Base-by-base conservation (phyloP, 2,888 invertebrate species). In the Meiosimyza platycephala region DNA sequence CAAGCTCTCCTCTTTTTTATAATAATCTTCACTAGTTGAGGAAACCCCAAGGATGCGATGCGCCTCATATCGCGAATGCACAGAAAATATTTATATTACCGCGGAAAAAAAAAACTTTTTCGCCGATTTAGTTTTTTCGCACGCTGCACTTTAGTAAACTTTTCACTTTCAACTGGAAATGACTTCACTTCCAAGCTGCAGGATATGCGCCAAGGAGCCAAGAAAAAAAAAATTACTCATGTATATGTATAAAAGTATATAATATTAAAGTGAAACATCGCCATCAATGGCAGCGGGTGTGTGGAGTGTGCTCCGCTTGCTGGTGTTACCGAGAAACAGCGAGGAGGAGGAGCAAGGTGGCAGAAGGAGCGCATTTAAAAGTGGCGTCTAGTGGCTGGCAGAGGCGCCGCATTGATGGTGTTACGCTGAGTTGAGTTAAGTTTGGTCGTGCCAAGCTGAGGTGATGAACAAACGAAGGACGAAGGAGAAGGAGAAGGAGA, bases 111-210 rank as follows among this genome's bases (percentile, higher is more conserved):
- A 57, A 64, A 73, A 63, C 52, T 66, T 76, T 55, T 75, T 63
- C 72, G 73, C 72, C 66, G 60, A 64, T 71, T 75, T 77, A 75
- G 77, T 77, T 74, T 76, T 76, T 75, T 40, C 40, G 40, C 75
- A 74, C 77, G 74, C 73, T 79, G 78, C 78, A 79, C 78, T 80
- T 80, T 78, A 74, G 76, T 73, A 77, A 79, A 79, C 79, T 79
- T 80, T 81, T 81, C 81, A 80, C 81, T 80, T 81, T 81, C 81
- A 78, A 77, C 76, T 76, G 77, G 75, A 77, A 76, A 63, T 67
- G 73, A 40, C 63, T 74, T 74, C 40, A 40, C 40, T 40, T 40
- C 73, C 67, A 67, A 22, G 59, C 51, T 40, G 60, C 64, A 54
- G 52, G 16, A 18, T 66, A 22, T 28, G 40, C 55, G 63, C n/a